A percentile compares a stretch with the other conserved stretches of the same genome.
These are phyloP conservation scores for Drosophila paracracens DNA, from an alignment of 2,888 invertebrate species.

Conservation along the genomic window DNA sequence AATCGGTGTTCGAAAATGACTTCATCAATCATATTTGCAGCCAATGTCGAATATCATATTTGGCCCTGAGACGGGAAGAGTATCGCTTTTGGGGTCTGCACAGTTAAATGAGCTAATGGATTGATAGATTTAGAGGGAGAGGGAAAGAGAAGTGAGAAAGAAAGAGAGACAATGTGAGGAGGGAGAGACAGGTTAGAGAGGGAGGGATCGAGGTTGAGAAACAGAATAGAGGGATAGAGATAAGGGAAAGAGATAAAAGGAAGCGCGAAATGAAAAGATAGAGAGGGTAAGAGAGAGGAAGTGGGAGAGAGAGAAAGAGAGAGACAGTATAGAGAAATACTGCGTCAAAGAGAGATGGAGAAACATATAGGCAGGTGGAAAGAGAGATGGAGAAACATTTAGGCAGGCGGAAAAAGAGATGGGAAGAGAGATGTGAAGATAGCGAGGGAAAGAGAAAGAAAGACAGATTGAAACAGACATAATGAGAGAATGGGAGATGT, in stretches of 20 bases:
- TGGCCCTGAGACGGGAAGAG: slow-evolving; percentile 2
- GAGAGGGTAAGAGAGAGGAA: not conserved
- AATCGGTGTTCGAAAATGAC: slow-evolving; percentile 51
- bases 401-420: not conserved
- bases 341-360: fast-evolving
- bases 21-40: slow-evolving; percentile 72
- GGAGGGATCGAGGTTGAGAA: not conserved
- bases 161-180: not conserved
- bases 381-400: not conserved
- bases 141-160: not conserved
- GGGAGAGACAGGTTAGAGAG: fast-evolving
- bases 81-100: not conserved
- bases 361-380: fast-evolving
- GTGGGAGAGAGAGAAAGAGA: not conserved
- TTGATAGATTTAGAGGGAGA: not conserved
- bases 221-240: fast-evolving
- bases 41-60: slow-evolving; percentile 51
- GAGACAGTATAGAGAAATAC: fast-evolving
- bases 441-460: not conserved
- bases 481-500: not conserved
- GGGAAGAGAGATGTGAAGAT: not conserved
- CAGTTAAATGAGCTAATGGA: slow-evolving; percentile 17
- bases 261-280: fast-evolving
- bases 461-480: not conserved
- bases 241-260: not conserved